phyloP scores from a whole-genome alignment of 2,113 vertebrate species.

The Sylvietta virens region DNA sequence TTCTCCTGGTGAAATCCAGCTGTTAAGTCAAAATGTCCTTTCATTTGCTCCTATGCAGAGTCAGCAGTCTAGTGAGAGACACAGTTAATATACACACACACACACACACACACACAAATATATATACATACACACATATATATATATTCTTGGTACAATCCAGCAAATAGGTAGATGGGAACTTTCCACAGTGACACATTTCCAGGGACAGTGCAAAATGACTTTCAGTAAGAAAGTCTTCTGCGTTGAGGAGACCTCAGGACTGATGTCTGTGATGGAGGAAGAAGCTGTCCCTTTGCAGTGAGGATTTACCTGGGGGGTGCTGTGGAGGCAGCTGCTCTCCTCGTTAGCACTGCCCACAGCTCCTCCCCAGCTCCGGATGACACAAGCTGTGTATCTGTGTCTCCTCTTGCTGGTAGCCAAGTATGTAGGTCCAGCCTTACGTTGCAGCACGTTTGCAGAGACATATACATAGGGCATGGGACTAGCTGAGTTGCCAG shows the following conservation, averaged over 20 bases:
- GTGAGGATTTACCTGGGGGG: background rate
- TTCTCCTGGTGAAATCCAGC: background rate
- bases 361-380: background rate
- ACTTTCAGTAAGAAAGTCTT: background rate
- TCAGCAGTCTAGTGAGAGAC: background rate
- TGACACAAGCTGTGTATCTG: background rate
- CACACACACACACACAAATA: accelerated
- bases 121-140: accelerated
- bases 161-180: background rate
- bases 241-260: background rate
- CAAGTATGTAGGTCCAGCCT: background rate
- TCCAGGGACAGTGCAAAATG: background rate
- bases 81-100: background rate
- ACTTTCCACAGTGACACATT: accelerated
- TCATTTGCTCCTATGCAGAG: background rate
- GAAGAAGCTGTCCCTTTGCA: background rate
- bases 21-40: background rate
- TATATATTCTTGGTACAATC: background rate
- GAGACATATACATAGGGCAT: background rate
- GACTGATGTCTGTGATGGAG: background rate
- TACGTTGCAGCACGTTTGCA: background rate
- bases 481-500: background rate
- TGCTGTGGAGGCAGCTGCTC: background rate
- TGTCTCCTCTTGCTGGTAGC: background rate
- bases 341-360: background rate